Percentiles rank a stretch among this genome's conserved stretches.
Evolutionary conservation across 2,888 invertebrate genomes (phyloP).

Genomic region (Actias luna): DNA sequence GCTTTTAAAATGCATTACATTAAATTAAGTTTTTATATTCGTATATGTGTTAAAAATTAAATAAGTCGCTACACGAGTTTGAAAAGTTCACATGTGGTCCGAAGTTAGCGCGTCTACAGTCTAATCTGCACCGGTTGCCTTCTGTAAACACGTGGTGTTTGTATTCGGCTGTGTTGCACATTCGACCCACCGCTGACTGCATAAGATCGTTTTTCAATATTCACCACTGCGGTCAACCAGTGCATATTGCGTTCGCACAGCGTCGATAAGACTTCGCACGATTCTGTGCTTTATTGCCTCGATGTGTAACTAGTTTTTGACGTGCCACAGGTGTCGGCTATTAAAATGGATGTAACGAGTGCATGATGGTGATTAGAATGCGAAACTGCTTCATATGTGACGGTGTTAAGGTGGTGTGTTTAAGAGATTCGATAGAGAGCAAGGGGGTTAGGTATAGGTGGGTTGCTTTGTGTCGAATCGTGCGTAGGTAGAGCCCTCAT

Average conservation of each 20-base stretch:
- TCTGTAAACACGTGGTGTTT: slow-evolving; percentile 73
- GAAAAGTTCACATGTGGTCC: slow-evolving; percentile 64
- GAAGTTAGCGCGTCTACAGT: slow-evolving; percentile 55
- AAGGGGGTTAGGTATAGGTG: slow-evolving; percentile 65
- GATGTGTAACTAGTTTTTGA: slow-evolving; percentile 48
- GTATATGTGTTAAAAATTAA: slow-evolving; percentile 15
- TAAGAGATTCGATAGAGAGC: slow-evolving; percentile 45
- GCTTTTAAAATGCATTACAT: too few relatives aligned
- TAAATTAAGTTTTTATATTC: not conserved
- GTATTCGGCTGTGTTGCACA: slow-evolving; percentile 49
- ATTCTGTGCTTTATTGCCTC: slow-evolving; percentile 58
- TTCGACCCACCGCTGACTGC: slow-evolving; percentile 61
- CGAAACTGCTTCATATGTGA: slow-evolving; percentile 24
- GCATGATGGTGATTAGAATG: slow-evolving; percentile 32
- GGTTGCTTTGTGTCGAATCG: slow-evolving; percentile 68
- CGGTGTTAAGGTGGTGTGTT: slow-evolving; percentile 35
- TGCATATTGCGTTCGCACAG: slow-evolving; percentile 65
- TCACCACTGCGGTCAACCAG: slow-evolving; percentile 60
- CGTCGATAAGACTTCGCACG: slow-evolving; percentile 36
- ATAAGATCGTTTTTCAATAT: slow-evolving; percentile 77
- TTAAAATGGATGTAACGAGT: slow-evolving; percentile 49
- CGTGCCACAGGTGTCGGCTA: slow-evolving; percentile 7
- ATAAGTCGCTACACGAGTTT: slow-evolving; percentile 27
- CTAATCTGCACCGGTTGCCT: slow-evolving; percentile 63
- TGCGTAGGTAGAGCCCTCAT: slow-evolving; percentile 72